These are phyloP conservation scores for Augochlora pura DNA, from an alignment of 1,140 invertebrate species.

Conservation along the genomic window DNA sequence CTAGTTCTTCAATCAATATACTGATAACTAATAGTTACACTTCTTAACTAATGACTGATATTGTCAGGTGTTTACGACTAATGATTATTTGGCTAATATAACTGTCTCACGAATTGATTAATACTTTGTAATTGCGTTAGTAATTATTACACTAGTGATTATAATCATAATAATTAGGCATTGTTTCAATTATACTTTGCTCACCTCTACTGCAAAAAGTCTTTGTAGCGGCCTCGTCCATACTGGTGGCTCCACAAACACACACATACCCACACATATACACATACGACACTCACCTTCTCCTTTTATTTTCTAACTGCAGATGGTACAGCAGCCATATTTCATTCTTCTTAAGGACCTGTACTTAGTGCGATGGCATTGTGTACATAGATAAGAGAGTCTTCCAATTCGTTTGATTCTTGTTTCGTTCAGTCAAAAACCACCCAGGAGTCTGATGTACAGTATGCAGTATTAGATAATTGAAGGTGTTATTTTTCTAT, in stretches of 20 bases:
- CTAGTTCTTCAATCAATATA: no score
- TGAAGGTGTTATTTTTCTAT: background rate
- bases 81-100: no score
- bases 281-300: background rate
- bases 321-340: slow-evolving; percentile 48
- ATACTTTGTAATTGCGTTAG: no score
- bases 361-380: slow-evolving; percentile 49
- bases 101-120: no score
- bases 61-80: no score
- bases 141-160: no score
- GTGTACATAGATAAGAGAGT: slow-evolving; percentile 55
- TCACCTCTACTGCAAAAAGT: no score
- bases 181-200: no score
- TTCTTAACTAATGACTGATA: no score
- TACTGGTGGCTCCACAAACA: background rate
- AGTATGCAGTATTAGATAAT: slow-evolving; percentile 16
- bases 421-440: slow-evolving; percentile 50
- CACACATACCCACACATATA: slow-evolving; percentile 10
- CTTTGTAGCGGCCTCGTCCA: no score
- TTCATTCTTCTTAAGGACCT: slow-evolving; percentile 51
- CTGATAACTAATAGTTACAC: no score
- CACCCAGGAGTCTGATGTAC: slow-evolving; percentile 28
- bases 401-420: slow-evolving; percentile 46
- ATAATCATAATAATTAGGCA: no score
- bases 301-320: slow-evolving; percentile 34